phyloP scores from a whole-genome alignment of 2,888 invertebrate genomes.

The Holacanthella duospinosa region DNA sequence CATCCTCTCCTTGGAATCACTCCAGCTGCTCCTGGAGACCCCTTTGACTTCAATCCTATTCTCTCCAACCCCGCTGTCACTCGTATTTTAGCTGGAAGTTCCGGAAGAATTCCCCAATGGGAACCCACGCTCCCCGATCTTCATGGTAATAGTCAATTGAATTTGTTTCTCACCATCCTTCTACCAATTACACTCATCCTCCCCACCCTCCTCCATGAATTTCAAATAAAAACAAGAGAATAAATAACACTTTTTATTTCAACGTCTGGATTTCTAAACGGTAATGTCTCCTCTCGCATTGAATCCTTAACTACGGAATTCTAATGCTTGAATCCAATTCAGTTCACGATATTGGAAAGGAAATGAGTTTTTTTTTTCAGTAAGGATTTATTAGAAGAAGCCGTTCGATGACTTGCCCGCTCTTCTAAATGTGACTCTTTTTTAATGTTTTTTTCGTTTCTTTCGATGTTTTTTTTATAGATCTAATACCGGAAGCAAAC shows the following conservation, averaged over 20 bases:
- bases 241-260: constrained; percentile 5
- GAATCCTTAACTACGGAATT: background rate
- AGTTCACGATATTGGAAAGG: background rate
- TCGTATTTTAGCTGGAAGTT: constrained; percentile 72
- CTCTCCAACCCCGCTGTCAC: constrained; percentile 72
- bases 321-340: background rate
- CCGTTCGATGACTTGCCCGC: background rate
- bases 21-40: constrained; percentile 36
- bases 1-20: constrained; percentile 38
- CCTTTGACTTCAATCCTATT: constrained; percentile 54
- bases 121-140: constrained; percentile 37
- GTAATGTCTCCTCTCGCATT: background rate
- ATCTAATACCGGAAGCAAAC: constrained; percentile 37
- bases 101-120: constrained; percentile 47
- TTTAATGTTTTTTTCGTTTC: too few species aligned
- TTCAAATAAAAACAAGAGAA: constrained; percentile 4
- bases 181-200: background rate
- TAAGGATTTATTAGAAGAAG: constrained; percentile 24
- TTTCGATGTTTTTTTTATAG: too few species aligned
- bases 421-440: background rate
- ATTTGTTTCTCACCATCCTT: constrained; percentile 19
- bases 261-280: background rate
- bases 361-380: constrained; percentile 1
- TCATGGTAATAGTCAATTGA: constrained; percentile 37
- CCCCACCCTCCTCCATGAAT: constrained; percentile 3